Conservation (phyloP, 2,113 vertebrate genomes). For the Hypomesus transpacificus region DNA sequence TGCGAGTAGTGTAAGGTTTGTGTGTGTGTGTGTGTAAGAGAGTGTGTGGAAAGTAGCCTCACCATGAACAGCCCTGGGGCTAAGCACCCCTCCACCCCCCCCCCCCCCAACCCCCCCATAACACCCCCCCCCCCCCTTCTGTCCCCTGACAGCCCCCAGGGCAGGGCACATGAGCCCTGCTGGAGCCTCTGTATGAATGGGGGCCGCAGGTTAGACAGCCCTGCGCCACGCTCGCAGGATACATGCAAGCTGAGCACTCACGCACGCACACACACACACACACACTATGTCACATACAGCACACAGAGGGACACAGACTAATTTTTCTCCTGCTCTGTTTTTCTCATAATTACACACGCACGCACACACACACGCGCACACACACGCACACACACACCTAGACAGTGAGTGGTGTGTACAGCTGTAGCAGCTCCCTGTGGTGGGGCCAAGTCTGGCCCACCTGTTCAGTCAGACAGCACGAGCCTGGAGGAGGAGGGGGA, state of each 20-base stretch:
- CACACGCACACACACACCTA: conserved; percentile 32
- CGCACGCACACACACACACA: conserved; percentile 24
- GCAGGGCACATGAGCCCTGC: conserved; percentile 57
- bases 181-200: conserved; percentile 31
- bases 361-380: conserved; percentile 22
- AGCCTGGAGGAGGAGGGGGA: too few relatives aligned
- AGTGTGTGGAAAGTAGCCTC: background rate
- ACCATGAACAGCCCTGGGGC: background rate
- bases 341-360: background rate
- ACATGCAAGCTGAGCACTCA: background rate
- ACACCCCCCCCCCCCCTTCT: background rate
- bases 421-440: conserved; percentile 60
- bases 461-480: conserved; percentile 44
- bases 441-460: conserved; percentile 54
- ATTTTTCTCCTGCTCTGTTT: conserved; percentile 22
- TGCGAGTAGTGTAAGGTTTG: too few relatives aligned
- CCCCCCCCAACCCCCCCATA: background rate
- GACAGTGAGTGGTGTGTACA: conserved; percentile 44
- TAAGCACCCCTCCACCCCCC: background rate
- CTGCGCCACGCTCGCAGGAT: conserved; percentile 16
- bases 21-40: too few relatives aligned
- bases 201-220: conserved; percentile 63
- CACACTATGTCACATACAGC: conserved; percentile 22
- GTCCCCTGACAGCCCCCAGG: conserved; percentile 45
- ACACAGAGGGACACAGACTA: conserved; percentile 24